Evolutionary conservation across 2,797 vertebrate species (phyloP), one percentile per base, ranked within the genome.

Genomic region (Intellagama lesueurii): DNA sequence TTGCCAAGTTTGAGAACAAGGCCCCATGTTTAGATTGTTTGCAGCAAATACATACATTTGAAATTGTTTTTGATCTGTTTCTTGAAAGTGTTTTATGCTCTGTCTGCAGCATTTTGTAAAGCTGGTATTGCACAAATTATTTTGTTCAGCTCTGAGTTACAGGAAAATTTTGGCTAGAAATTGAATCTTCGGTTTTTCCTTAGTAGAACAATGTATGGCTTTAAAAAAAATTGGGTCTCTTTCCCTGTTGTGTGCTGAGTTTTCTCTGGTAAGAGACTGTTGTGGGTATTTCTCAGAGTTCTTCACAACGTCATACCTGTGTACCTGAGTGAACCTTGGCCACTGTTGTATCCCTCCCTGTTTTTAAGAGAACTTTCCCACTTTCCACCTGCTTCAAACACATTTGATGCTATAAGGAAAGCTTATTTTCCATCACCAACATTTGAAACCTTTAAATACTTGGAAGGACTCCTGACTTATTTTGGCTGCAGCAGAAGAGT

Each of bases 401-500:
- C 11, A 60, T 87, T 89, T 60, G 56, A 75, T 92, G 68, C 90
- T 89, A 9, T 24, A 77, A 35, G 60, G 30, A 0, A 0, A 87
- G 86, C 12, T 86, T 87, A 49, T 86, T 81, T 87, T 90, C 64
- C 79, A 49, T 70, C 89, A 69, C 77, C 49, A 68, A 68, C 7
- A 32, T 52, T 90, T 86, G 79, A 84, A 77, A 56, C 44, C 30
- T 85, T 90, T 89, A 84, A 86, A 5, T 93, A 32, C 87, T 92
- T 94, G 93, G 91, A 92, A 94, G 86, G 90, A 80, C 19, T 0
- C 83, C 87, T 82, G 79, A 60, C 89, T 87, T 92, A 88, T 91
- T 94, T 91, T 94, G 91, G 92, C 91, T 93, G 92, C 90, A 88
- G 0, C 16, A 70, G 81, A 87, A 60, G 40, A 40, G 83, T 92